phyloP scores from a whole-genome alignment of 2,113 vertebrate species.

The Rhadina sibilatrix region DNA sequence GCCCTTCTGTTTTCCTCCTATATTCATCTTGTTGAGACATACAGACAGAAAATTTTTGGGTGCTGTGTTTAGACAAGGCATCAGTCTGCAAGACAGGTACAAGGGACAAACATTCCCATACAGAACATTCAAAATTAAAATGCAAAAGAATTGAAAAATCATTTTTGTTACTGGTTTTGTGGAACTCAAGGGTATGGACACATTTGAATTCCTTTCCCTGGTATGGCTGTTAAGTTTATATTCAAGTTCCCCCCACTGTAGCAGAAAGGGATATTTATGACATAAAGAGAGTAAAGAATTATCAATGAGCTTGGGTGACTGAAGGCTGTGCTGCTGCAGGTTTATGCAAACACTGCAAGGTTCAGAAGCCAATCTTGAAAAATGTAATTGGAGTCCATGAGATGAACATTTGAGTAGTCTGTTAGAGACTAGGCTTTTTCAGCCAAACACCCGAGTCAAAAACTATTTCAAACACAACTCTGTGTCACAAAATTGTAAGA shows the following conservation, averaged over 20 bases:
- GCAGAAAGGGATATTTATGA: not conserved
- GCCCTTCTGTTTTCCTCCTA: not conserved
- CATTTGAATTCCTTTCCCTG: not conserved
- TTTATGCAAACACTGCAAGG: not conserved
- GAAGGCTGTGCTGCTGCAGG: not conserved
- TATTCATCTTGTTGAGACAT: not conserved
- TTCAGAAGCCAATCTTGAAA: not conserved
- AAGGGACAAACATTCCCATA: fast-evolving
- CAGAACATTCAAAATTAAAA: not conserved
- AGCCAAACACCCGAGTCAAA: not conserved
- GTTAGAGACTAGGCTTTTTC: not conserved
- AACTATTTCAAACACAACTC: not conserved
- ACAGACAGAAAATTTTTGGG: not conserved
- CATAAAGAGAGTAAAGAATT: not conserved
- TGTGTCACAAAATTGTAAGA: not conserved
- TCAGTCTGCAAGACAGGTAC: not conserved
- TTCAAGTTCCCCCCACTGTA: not conserved
- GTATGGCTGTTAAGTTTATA: not conserved
- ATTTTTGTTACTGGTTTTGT: not conserved
- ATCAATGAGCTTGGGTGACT: not conserved
- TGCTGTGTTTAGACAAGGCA: not conserved
- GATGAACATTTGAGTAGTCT: not conserved
- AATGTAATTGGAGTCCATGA: not conserved
- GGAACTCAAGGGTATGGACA: not conserved
- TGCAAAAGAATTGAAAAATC: not conserved